phyloP scores from a whole-genome alignment of 2,888 invertebrate species.

The Xylota sylvarum region DNA sequence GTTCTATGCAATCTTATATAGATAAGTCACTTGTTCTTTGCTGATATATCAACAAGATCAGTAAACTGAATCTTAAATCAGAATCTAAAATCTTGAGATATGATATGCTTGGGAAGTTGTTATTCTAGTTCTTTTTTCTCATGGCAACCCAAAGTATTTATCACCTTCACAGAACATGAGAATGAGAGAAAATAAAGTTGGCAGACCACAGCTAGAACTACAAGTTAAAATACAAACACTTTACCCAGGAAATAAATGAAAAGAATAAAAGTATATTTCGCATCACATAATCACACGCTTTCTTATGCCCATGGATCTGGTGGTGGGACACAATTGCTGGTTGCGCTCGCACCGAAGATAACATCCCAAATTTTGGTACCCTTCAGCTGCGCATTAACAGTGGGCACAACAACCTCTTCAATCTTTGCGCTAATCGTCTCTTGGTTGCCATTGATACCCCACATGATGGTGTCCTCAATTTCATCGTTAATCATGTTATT shows the following conservation, averaged over 20 bases:
- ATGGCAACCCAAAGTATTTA: too few relatives aligned
- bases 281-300: background rate
- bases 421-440: slow-evolving; percentile 79
- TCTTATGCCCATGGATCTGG: slow-evolving; percentile 80
- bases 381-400: slow-evolving; percentile 79
- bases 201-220: too few relatives aligned
- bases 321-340: slow-evolving; percentile 79
- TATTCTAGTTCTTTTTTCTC: too few relatives aligned
- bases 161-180: background rate
- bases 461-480: slow-evolving; percentile 80
- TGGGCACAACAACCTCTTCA: slow-evolving; percentile 79
- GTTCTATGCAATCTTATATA: too few relatives aligned
- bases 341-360: slow-evolving; percentile 66
- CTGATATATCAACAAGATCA: too few relatives aligned
- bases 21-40: too few relatives aligned
- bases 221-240: too few relatives aligned
- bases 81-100: too few relatives aligned
- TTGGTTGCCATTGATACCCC: slow-evolving; percentile 80
- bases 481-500: slow-evolving; percentile 80
- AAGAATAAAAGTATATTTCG: slow-evolving; percentile 24
- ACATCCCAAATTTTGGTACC: slow-evolving; percentile 82
- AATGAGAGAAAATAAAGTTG: too few relatives aligned
- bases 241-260: background rate
- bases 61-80: too few relatives aligned
- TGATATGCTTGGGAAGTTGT: too few relatives aligned